A percentile compares a stretch with the other conserved stretches of the same genome.
Evolutionary conservation across 2,113 vertebrate species (phyloP).

Genomic region (Datnioides undecimradiatus): DNA sequence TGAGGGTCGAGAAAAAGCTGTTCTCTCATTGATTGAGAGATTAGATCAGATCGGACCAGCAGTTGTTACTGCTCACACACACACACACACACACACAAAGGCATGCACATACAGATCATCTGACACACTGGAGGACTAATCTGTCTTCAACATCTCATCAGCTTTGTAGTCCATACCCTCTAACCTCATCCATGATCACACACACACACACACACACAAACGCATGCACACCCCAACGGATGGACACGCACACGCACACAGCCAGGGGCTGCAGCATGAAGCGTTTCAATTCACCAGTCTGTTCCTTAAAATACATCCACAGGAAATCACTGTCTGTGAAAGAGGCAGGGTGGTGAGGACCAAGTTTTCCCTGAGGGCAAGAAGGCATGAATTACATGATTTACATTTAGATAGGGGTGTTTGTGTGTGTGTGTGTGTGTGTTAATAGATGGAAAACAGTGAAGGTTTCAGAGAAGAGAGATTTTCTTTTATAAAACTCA

Average conservation of each 20-base stretch:
- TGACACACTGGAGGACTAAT: slow-evolving; percentile 62
- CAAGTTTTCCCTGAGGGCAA: slow-evolving; percentile 49
- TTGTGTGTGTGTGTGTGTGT: slow-evolving; percentile 45
- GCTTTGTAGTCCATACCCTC: slow-evolving; percentile 53
- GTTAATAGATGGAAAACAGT: slow-evolving; percentile 26
- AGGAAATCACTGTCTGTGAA: slow-evolving; percentile 55
- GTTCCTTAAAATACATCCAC: slow-evolving; percentile 63
- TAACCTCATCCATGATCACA: slow-evolving; percentile 52
- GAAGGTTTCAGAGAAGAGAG: slow-evolving; percentile 7
- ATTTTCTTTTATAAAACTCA: slow-evolving; percentile 12
- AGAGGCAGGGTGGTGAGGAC: slow-evolving; percentile 34
- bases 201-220: background rate
- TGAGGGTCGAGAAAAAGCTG: slow-evolving; percentile 45
- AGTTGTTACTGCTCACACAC: slow-evolving; percentile 33
- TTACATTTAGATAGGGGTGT: slow-evolving; percentile 80
- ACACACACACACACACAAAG: slow-evolving; percentile 18
- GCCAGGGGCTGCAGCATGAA: slow-evolving; percentile 35
- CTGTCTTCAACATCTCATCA: slow-evolving; percentile 69
- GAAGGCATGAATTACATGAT: slow-evolving; percentile 60
- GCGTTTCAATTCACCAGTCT: slow-evolving; percentile 54
- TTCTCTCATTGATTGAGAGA: slow-evolving; percentile 65
- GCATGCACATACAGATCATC: slow-evolving; percentile 43
- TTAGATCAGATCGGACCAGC: slow-evolving; percentile 62
- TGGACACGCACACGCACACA: slow-evolving; percentile 24
- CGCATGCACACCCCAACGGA: background rate